phyloP scores from a whole-genome alignment of 1,140 invertebrate genomes.

The Chionoecetes opilio region DNA sequence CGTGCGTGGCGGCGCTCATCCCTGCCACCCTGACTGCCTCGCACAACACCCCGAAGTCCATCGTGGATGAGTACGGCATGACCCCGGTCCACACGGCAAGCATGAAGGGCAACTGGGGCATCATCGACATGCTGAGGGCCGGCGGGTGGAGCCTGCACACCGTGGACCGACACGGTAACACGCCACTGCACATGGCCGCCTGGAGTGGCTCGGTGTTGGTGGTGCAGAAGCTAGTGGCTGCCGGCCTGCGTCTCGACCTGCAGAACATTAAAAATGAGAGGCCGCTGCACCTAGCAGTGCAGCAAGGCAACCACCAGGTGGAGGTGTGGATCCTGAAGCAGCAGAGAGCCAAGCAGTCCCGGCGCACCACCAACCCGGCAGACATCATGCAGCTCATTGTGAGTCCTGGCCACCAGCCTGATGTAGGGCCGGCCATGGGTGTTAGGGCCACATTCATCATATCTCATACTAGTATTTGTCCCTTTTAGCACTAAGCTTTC shows the following conservation, averaged over 20 bases:
- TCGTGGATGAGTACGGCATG: no score
- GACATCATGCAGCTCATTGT: neutral
- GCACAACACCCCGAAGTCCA: no score
- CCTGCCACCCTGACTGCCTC: no score
- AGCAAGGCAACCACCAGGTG: neutral
- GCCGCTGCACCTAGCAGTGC: neutral
- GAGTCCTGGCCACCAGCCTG: neutral
- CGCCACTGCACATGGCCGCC: neutral
- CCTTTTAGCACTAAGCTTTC: no score
- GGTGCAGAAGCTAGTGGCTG: neutral
- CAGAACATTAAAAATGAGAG: neutral
- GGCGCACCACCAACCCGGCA: no score
- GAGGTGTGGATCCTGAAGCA: neutral
- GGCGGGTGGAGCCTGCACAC: neutral
- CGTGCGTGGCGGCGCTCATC: no score
- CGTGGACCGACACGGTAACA: neutral
- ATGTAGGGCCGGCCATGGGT: no score
- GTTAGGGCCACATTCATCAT: no score
- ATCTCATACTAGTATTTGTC: no score
- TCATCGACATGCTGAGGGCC: neutral
- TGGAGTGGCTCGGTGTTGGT: neutral
- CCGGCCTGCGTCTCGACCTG: neutral
- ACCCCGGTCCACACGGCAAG: neutral
- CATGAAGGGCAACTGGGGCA: neutral
- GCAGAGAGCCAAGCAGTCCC: neutral